Base-by-base conservation (phyloP, 2,888 invertebrate genomes). In the Shargacucullia verbasci region DNA sequence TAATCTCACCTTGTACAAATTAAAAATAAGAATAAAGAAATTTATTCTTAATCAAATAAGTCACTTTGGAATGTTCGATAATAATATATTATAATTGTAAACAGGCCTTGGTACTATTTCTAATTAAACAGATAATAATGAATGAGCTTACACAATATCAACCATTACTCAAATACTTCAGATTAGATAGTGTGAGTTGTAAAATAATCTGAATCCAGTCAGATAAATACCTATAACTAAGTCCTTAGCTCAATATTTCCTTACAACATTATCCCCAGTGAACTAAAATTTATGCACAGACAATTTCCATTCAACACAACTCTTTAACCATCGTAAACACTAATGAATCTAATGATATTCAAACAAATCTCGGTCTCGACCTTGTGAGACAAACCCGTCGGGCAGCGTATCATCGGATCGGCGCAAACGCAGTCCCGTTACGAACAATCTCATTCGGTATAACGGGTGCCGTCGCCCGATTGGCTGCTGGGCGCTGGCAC, bases 381-480 rank as follows among this genome's bases (percentile, higher is more conserved):
- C 77, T 77, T 74, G 75, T 56, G 57, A 66, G 69, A 37, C 59
- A 73, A 68, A 73, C 77, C 59, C 56, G 75, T 65, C 64, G 50
- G 57, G 52, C 57, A 52, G 50, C 63, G 67, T 67, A 76, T 68
- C 70, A 67, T 58, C 60, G 56, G 55, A 70, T 73, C 59, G 53
- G 50, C 75, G 66, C 79, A 74, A 72, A 72, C 68, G 60, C 60
- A 60, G 76, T 88, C 81, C 89, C 89, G 88, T 90, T 89, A 86
- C 78, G 60, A 60, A 79, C 80, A 81, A 79, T 85, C 85, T 84
- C 86, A 85, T 81, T 85, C 78, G 75, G 76, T 79, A 79, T 83
- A 82, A 82, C 85, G 84, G 85, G 66, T 55, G 63, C 62, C 48
- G 66, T 59, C 68, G 73, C 76, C 79, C 73, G 67, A 80, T 81